These are phyloP conservation scores for Scotopteryx bipunctaria DNA, from an alignment of 2,888 invertebrate genomes.

Conservation along the genomic window DNA sequence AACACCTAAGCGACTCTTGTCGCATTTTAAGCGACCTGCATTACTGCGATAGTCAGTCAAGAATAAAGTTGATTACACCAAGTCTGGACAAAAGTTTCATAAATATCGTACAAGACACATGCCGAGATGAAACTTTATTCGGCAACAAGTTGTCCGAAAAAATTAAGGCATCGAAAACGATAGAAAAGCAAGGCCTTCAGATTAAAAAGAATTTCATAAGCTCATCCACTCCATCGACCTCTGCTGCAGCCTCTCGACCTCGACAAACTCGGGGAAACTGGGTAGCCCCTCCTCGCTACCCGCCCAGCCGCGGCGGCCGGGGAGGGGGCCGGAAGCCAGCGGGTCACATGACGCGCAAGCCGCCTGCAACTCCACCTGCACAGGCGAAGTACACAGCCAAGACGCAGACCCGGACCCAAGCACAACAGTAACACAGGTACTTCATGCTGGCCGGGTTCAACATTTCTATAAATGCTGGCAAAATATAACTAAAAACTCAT, in stretches of 20 bases:
- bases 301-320: slow-evolving; percentile 28
- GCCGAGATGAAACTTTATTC: slow-evolving; percentile 9
- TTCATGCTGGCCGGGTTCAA: neutral
- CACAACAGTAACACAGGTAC: neutral
- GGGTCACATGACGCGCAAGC: neutral
- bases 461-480: slow-evolving; percentile 34
- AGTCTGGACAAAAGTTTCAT: slow-evolving; percentile 3
- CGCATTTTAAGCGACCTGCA: neutral
- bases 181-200: slow-evolving; percentile 10
- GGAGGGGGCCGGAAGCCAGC: neutral
- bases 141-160: slow-evolving; percentile 10
- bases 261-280: slow-evolving; percentile 19
- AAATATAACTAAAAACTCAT: slow-evolving; percentile 24
- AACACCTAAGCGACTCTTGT: neutral
- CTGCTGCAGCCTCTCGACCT: no score
- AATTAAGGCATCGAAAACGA: slow-evolving; percentile 6
- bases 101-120: slow-evolving; percentile 1
- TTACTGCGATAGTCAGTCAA: neutral
- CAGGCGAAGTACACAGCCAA: neutral
- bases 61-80: slow-evolving; percentile 5
- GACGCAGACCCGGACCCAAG: neutral
- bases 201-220: no score
- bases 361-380: neutral
- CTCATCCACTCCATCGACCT: neutral
- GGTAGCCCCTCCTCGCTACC: slow-evolving; percentile 8